Base-by-base conservation (phyloP, 2,113 vertebrate species). In the Barbus barbus region DNA sequence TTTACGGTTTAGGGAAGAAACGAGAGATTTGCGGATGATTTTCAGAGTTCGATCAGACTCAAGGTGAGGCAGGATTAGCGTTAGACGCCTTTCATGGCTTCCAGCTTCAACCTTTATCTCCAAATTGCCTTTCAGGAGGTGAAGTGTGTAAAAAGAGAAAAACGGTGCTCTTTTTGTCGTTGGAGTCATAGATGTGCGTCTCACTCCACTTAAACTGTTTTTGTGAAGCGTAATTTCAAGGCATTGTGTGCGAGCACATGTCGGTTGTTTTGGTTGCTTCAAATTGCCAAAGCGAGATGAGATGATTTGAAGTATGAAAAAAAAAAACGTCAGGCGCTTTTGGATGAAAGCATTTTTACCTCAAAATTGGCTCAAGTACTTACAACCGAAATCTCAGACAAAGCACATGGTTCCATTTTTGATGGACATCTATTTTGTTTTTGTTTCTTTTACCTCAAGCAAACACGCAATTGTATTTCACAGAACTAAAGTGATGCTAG, bases 11-110 rank as follows among this genome's bases (percentile, higher is more conserved):
- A 36, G 24, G 22, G 44, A 76, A 53, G 46, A 56, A 51, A 20
- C 3, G 4, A 26, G 56, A 72, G 78, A 63, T 77, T 87, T 78
- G 61, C 56, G 76, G 77, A 51, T 75, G 36, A 81, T 76, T 80
- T 69, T 84, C n/a, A 36, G 58, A 74, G 87, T 83, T 83, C 36
- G 72, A 82, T 60, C 51, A 31, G 87, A 80, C 87, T 88, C 84
- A 88, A 92, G 90, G 90, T 90, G 90, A 92, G 87, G 89, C 84
- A 58, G 88, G 90, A 91, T 91, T 90, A 90, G 86, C 73, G 86
- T 71, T 75, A 72, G 83, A 77, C 41, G 81, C 86, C 71, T 85
- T 88, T 87, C 75, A 85, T 73, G 81, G 72, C 18, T 89, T 83
- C 71, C 44, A 3, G 44, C 44, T 46, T 46, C 44, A 46, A 76